Evolutionary conservation across 2,797 vertebrate genomes (phyloP).

Genomic region (Coendou prehensilis): DNA sequence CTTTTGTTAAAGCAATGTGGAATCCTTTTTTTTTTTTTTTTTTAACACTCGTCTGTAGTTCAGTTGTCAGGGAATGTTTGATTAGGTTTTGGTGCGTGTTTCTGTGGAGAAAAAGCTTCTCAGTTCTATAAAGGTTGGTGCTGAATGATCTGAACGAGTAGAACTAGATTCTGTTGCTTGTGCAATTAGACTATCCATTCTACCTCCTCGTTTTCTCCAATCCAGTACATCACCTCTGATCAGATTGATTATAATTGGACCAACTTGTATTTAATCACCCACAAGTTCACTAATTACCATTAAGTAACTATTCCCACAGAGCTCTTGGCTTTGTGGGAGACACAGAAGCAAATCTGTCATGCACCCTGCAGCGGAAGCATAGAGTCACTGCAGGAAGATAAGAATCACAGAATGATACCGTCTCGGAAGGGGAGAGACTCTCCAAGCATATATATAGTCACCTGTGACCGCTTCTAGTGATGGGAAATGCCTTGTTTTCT

Average conservation of each 20-base stretch:
- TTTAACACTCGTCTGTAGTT: background rate
- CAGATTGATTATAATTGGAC: slow-evolving; percentile 56
- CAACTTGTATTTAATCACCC: slow-evolving; percentile 66
- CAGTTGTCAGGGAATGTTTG: slow-evolving; percentile 53
- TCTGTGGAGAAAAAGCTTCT: slow-evolving; percentile 59
- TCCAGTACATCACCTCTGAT: slow-evolving; percentile 47
- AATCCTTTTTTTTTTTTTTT: background rate
- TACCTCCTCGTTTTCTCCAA: slow-evolving; percentile 60
- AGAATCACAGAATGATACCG: background rate
- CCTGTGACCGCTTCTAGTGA: background rate
- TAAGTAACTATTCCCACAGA: slow-evolving; percentile 47
- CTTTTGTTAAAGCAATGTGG: background rate
- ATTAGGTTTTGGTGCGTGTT: slow-evolving; percentile 7
- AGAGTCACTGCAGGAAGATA: background rate
- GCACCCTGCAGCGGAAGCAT: background rate
- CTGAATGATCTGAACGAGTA: slow-evolving; percentile 39
- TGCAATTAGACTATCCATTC: slow-evolving; percentile 16
- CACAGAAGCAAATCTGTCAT: slow-evolving; percentile 12
- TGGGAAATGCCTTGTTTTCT: background rate
- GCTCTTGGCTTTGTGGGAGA: slow-evolving; percentile 41
- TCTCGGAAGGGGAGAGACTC: background rate
- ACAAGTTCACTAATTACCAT: slow-evolving; percentile 68
- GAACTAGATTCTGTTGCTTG: slow-evolving; percentile 58
- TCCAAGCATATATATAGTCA: background rate
- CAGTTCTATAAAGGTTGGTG: slow-evolving; percentile 25